Evolutionary conservation across 92 coral and sea anemone genomes (phyloP).

Genomic region (Pocillopora meandrina): DNA sequence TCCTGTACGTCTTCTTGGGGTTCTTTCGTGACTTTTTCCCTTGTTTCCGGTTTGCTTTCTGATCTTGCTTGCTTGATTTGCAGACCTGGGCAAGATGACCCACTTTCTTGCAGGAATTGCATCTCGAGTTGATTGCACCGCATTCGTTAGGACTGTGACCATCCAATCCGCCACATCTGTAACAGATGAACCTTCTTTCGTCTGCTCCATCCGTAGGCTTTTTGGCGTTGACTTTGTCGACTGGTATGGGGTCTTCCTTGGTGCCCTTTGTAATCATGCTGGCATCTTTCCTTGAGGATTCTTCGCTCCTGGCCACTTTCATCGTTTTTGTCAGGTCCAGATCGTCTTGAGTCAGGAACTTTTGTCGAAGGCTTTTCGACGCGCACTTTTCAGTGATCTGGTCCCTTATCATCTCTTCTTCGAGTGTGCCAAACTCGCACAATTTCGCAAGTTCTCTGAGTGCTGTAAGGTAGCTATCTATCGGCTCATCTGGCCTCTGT

Average conservation of each 20-base stretch:
- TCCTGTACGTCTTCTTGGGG: no score
- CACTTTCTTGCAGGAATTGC: constrained; percentile 34
- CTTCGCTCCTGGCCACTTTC: background rate
- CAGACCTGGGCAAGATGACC: constrained; percentile 14
- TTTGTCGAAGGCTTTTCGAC: background rate
- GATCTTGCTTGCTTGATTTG: constrained; percentile 1
- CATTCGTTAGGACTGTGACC: constrained; percentile 31
- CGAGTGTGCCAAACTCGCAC: constrained; percentile 41
- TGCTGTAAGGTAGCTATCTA: constrained; percentile 38
- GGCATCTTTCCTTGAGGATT: background rate
- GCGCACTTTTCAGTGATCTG: constrained; percentile 12
- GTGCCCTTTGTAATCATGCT: background rate
- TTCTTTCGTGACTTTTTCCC: no score
- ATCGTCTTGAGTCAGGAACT: background rate
- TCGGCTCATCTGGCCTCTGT: constrained; percentile 37
- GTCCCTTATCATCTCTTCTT: constrained; percentile 48
- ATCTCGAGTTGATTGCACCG: constrained; percentile 39
- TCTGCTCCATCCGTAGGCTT: background rate
- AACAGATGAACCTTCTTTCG: constrained; percentile 1
- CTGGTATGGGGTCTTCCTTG: background rate
- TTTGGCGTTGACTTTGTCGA: background rate
- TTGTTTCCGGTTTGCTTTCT: no score
- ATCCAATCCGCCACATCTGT: constrained; percentile 33
- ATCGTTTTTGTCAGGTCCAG: background rate
- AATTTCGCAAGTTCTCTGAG: constrained; percentile 41